Evolutionary conservation across 2,888 invertebrate genomes (phyloP).

Genomic region (Baronia brevicornis): DNA sequence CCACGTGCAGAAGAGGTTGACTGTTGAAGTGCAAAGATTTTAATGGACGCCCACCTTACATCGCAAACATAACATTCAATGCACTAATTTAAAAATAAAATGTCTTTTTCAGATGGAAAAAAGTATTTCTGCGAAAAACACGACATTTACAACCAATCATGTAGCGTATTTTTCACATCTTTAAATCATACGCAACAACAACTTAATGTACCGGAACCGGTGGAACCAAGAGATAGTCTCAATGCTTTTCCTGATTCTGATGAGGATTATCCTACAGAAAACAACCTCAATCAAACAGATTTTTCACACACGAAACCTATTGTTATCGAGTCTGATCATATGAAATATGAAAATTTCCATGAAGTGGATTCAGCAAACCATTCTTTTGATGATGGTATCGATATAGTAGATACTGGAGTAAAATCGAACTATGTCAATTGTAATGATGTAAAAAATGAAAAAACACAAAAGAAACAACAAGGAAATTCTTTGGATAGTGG

Average conservation of each 20-base stretch:
- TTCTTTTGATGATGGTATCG: conserved; percentile 61
- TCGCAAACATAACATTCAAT: no score
- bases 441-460: conserved; percentile 29
- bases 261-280: conserved; percentile 63
- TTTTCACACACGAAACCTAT: conserved; percentile 67
- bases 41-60: no score
- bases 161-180: conserved; percentile 60
- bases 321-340: conserved; percentile 58
- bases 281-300: conserved; percentile 64
- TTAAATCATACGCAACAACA: conserved; percentile 56
- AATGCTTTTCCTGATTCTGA: conserved; percentile 57
- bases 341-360: conserved; percentile 46
- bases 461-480: conserved; percentile 46
- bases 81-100: background rate
- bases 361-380: conserved; percentile 59
- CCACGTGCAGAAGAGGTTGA: no score
- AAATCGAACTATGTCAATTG: conserved; percentile 36
- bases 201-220: conserved; percentile 59
- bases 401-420: conserved; percentile 52
- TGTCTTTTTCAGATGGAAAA: conserved; percentile 51
- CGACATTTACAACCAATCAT: conserved; percentile 59
- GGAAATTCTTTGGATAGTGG: conserved; percentile 65
- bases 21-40: no score
- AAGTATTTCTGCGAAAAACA: conserved; percentile 71
- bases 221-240: conserved; percentile 48